Percentiles rank a stretch among this genome's conserved stretches.
Conservation (phyloP, 92 coral and sea anemone genomes). For the Epizoanthus stellaris region DNA sequence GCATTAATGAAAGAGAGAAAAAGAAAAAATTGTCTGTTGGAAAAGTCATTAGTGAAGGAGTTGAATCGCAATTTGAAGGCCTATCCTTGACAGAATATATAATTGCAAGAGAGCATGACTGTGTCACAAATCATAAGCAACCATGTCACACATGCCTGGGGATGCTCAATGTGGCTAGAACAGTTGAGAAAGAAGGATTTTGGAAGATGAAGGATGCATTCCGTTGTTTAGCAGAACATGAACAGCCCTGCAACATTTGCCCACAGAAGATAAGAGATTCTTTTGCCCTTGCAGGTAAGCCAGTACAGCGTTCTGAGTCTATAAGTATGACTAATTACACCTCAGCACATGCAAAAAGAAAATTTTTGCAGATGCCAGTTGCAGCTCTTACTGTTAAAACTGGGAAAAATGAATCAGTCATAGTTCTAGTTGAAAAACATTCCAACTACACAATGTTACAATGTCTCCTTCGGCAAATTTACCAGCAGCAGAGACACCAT, state of each 20-base stretch:
- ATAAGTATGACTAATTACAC: constrained; percentile 43
- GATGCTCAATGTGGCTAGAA: constrained; percentile 19
- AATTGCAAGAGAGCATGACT: not conserved
- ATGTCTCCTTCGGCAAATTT: constrained; percentile 9
- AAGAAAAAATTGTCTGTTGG: too few species aligned
- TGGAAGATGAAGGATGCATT: constrained; percentile 51
- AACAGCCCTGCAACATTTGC: constrained; percentile 20
- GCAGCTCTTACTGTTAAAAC: constrained; percentile 45
- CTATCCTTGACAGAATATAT: constrained; percentile 1
- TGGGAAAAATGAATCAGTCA: constrained; percentile 37
- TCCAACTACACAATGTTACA: not conserved
- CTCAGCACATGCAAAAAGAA: constrained; percentile 51
- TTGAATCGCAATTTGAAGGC: constrained; percentile 9
- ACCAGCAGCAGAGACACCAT: constrained; percentile 23
- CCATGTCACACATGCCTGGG: constrained; percentile 37
- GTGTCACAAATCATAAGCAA: not conserved
- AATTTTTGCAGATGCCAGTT: constrained; percentile 59
- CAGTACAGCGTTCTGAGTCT: not conserved
- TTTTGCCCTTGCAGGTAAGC: not conserved
- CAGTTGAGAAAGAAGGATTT: constrained; percentile 9
- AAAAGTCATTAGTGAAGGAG: not conserved
- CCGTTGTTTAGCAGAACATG: constrained; percentile 40
- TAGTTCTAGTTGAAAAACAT: constrained; percentile 36
- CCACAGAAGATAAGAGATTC: not conserved
- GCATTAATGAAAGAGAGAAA: too few species aligned